Evolutionary conservation across 2,113 vertebrate genomes (phyloP).

Genomic region (Urocolius indicus): DNA sequence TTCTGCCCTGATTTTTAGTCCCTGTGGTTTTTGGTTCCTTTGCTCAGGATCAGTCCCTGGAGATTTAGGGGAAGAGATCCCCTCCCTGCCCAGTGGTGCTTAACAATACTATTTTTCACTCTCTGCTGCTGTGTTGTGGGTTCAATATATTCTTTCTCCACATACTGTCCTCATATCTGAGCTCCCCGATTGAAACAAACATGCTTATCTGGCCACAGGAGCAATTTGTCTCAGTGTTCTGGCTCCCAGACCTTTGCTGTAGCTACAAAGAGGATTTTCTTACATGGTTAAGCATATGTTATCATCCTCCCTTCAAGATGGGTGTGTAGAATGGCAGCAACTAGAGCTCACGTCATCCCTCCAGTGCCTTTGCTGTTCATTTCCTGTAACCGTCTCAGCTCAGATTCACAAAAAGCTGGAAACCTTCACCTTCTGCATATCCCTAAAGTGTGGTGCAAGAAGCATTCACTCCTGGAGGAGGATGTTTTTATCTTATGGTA

Average conservation of each 20-base stretch:
- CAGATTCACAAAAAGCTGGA: not conserved
- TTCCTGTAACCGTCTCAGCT: not conserved
- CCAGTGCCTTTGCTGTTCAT: not conserved
- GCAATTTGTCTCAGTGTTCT: not conserved
- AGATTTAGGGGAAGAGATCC: not conserved
- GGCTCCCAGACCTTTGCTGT: not conserved
- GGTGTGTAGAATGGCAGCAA: not conserved
- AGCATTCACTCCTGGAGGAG: not conserved
- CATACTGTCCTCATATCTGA: not conserved
- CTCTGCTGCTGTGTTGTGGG: not conserved
- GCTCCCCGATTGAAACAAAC: not conserved
- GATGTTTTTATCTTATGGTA: not conserved
- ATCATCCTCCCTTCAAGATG: not conserved
- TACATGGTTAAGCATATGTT: not conserved
- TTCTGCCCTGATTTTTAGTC: rapidly evolving
- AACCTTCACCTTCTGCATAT: not conserved
- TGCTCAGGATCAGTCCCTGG: not conserved
- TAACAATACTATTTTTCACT: rapidly evolving
- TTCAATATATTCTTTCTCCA: not conserved
- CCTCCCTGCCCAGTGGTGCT: not conserved
- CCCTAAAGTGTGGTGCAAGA: not conserved
- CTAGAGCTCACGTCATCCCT: rapidly evolving
- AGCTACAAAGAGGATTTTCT: not conserved
- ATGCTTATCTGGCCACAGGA: not conserved
- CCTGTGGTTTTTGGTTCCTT: not conserved